These are phyloP conservation scores for Marronus borbonicus DNA, from an alignment of 2,888 invertebrate species.

Conservation along the genomic window DNA sequence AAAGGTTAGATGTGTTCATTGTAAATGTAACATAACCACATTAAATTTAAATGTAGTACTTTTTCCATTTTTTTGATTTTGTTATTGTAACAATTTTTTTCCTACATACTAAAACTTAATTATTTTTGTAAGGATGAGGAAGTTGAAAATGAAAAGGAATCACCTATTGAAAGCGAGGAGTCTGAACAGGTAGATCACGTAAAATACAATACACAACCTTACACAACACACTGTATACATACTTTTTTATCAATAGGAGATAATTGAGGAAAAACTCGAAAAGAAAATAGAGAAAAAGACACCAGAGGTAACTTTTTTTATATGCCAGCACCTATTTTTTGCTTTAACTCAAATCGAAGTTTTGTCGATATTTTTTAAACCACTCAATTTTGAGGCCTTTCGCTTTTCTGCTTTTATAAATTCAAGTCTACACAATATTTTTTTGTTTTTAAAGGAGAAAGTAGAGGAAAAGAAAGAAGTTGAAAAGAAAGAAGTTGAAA, in stretches of 20 bases:
- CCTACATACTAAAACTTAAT: slow-evolving; percentile 27
- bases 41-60: not conserved
- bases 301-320: slow-evolving; percentile 43
- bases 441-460: slow-evolving; percentile 21
- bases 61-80: slow-evolving; percentile 11
- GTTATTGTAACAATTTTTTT: slow-evolving; percentile 19
- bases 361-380: too few relatives aligned
- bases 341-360: too few relatives aligned
- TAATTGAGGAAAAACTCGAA: slow-evolving; percentile 49
- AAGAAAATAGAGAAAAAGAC: slow-evolving; percentile 52
- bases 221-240: slow-evolving; percentile 49
- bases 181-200: slow-evolving; percentile 54
- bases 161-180: slow-evolving; percentile 55
- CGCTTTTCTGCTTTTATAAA: too few relatives aligned
- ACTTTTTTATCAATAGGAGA: slow-evolving; percentile 53
- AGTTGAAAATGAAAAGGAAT: slow-evolving; percentile 60
- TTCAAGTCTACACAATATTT: too few relatives aligned
- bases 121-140: slow-evolving; percentile 52
- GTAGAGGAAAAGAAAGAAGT: slow-evolving; percentile 30
- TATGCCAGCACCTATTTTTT: not conserved
- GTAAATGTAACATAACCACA: slow-evolving; percentile 5
- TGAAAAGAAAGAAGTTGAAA: slow-evolving; percentile 28
- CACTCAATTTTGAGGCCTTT: too few relatives aligned
- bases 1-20: slow-evolving; percentile 55
- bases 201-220: slow-evolving; percentile 35